Evolutionary conservation across 37 sponge, comb jelly and placozoan genomes (phyloP), one percentile per base, ranked within the genome.

Genomic region (Agelas oroides): DNA sequence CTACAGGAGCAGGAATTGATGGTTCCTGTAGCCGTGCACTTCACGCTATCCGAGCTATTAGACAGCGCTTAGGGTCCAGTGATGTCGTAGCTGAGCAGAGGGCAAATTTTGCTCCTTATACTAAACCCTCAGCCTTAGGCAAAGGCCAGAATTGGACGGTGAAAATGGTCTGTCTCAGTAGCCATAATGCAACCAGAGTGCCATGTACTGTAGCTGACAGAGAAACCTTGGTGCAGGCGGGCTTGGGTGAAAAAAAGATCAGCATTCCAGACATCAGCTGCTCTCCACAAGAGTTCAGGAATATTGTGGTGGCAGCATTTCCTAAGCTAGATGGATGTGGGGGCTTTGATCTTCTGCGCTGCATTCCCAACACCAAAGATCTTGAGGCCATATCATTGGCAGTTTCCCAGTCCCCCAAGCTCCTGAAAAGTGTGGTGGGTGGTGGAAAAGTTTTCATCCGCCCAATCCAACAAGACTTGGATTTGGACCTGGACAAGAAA

Each of bases 321-420:
- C 87, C 87, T 14, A 70, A 71, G 65, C 80, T 86, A 23, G 25
- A 27, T 56, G 79, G 58, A 0, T 27, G 61, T 1, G 80, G 87
- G n/a, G 87, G 87, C 19, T 86, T 73, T 71, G 87, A 86, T 8
- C 24, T 86, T 5, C 3, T 86, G 65, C 61, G 79, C 5, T 86
- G 87, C 32, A 58, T 70, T 30, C 74, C 79, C 36, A 86, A 78
- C 54, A 72, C 74, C 21, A 35, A 41, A 21, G 40, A 70, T 11
- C 65, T 86, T 23, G 87, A 86, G 65, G 20, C 27, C 14, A 78
- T 86, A 23, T 60, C 79, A 12, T 15, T 38, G 18, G 27, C 46
- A 23, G 55, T 72, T 31, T 17, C 65, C 63, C 60, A 78, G 31
- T 79, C 80, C 2, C 87, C 79, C 5, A 32, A 60, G 40, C 35